Evolutionary conservation across 1,140 invertebrate genomes (phyloP), one percentile per base, ranked within the genome.

Genomic region (Drosophila paulistorum): DNA sequence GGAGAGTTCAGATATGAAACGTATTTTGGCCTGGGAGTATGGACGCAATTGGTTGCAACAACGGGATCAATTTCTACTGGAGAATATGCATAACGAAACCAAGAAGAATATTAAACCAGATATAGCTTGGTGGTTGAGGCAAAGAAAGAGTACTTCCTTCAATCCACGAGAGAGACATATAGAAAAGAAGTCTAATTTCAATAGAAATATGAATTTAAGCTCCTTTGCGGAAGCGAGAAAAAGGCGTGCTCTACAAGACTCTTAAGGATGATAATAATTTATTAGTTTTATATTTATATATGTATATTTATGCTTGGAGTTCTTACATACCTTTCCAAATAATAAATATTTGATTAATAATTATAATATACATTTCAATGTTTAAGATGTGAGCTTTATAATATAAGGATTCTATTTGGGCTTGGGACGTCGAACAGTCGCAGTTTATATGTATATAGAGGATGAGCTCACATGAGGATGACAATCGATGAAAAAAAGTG

Each of bases 21-120:
- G 41, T 58, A 37, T 75, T 10, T 51, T 75, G 13, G 73, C 71
- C 13, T 75, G 72, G 73, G 73, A 75, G 35, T 75, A 75, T 41
- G 73, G 73, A 3, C 41, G 73, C 26, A 75, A 62, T 17, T 75
- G 73, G 73, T 45, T 75, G 17, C 57, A 66, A 17, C 45, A 35
- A 4, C 71, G 73, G 3, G 73, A 75, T n/a, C 37, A 75, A n/a
- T 45, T 68, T 30, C 2, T 20, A 2, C 17, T 13, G 3, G 45
- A 75, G 9, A 48, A 65, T 2, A 42, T 37, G 14, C 13, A 75
- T 48, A 7, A 33, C 2, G 42, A 42, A 37, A 68, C 35, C 1
- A 61, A 75, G 11, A 57, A 42, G 17, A 26, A 14, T 7, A 68
- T 75, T 13, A 45, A 51, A 4, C 14, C 73, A 4, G 73, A 75